Evolutionary conservation across 2,113 vertebrate genomes (phyloP), one percentile per base, ranked within the genome.

Genomic region (Charina bottae): DNA sequence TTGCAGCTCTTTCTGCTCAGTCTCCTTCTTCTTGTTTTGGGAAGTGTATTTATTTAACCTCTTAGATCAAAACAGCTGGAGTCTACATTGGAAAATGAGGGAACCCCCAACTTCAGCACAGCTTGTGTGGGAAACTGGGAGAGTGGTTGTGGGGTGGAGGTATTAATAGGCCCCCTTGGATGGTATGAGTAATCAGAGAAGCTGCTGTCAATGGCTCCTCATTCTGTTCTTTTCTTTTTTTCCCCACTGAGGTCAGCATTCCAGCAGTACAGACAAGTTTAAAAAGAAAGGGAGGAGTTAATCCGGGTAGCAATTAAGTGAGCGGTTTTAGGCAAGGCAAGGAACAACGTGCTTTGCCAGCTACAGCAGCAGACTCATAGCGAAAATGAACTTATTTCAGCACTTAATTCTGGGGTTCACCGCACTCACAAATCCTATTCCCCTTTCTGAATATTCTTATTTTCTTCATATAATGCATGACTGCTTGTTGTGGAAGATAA

Each of bases 241-340:
- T 6, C 2, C 28, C 91, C 53, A 89, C 46, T 92, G 78, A 92
- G 33, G 46, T 84, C 72, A 89, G 72, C 72, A 62, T 60, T 88
- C 87, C 86, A 62, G 28, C 28, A 59, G 42, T 10, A 84, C 28
- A 53, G 87, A 54, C 56, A 62, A 37, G 87, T 54, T 84, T 26
- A 46, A 12, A 49, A 33, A 26, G 62, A n/a, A 86, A 58, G 90
- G 84, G 15, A 37, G 53, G 72, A 49, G 72, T 90, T 59, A 54
- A 92, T 21, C 87, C 46, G 84, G 49, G 68, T 83, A 42, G 46
- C 68, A 59, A 53, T 84, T 62, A 83, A 88, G 53, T 4, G 28
- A 23, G 28, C 2, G 11, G 54, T 59, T 88, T 5, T 46, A 12
- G 55, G 53, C 64, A n/a, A 12, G 55, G 53, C 64, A n/a, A 91